Evolutionary conservation across 2,113 vertebrate species (phyloP).

Genomic region (Chunga burmeisteri): DNA sequence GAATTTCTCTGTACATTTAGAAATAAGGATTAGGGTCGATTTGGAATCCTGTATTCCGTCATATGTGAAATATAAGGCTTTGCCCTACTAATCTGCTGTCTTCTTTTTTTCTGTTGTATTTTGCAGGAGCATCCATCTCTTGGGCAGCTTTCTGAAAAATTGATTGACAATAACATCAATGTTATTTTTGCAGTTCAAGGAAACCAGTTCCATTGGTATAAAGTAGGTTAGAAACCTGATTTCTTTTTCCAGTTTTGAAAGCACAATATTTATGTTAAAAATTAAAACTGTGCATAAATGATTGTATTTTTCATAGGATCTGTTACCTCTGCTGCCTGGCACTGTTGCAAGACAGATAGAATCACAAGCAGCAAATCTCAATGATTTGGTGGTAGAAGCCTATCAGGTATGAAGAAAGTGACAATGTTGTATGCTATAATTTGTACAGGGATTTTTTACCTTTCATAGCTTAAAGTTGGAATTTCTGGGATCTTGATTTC

Average conservation of each 20-base stretch:
- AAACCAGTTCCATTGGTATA: slow-evolving; percentile 94
- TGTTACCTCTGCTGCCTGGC: slow-evolving; percentile 88
- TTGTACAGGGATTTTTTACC: background rate
- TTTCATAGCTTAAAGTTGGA: background rate
- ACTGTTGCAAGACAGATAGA: slow-evolving; percentile 88
- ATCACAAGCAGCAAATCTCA: slow-evolving; percentile 91
- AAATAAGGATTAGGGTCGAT: background rate
- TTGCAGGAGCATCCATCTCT: slow-evolving; percentile 93
- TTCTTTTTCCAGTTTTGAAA: background rate
- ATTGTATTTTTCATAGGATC: slow-evolving; percentile 73
- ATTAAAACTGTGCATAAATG: background rate
- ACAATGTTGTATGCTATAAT: background rate
- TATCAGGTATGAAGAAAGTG: slow-evolving; percentile 85
- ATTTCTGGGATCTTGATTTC: background rate
- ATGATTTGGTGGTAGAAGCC: slow-evolving; percentile 89
- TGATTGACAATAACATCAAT: slow-evolving; percentile 92
- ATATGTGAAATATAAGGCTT: background rate
- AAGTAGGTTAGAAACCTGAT: slow-evolving; percentile 81
- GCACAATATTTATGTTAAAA: background rate
- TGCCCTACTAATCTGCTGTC: background rate
- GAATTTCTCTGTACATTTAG: background rate
- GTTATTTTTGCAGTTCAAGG: slow-evolving; percentile 95
- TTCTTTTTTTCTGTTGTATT: slow-evolving; percentile 28
- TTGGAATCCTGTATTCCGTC: background rate
- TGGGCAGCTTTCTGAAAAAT: slow-evolving; percentile 90